A percentile compares a stretch with the other conserved stretches of the same genome.
These are phyloP conservation scores for Eira barbara DNA, from an alignment of 2,113 vertebrate species.

Conservation along the genomic window DNA sequence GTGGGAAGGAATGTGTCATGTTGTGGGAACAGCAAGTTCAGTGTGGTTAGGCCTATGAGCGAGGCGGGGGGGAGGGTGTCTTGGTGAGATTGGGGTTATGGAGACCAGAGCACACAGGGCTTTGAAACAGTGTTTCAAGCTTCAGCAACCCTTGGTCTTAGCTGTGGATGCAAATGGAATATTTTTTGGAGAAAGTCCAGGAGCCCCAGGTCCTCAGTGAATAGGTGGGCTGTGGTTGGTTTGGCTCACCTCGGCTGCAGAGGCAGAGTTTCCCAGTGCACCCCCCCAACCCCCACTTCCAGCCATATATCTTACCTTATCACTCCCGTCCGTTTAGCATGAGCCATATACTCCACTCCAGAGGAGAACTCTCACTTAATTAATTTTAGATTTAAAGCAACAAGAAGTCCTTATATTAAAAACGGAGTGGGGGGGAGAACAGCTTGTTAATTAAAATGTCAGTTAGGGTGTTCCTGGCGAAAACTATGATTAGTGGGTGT, in stretches of 20 bases:
- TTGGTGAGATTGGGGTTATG: neutral
- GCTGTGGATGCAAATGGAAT: neutral
- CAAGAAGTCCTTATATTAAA: conserved; percentile 82
- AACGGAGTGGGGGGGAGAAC: conserved; percentile 71
- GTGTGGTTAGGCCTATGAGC: neutral
- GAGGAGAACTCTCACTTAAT: conserved; percentile 81
- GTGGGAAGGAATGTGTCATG: neutral
- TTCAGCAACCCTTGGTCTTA: neutral
- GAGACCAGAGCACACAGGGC: neutral
- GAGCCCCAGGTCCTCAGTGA: neutral
- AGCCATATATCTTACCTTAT: conserved; percentile 77
- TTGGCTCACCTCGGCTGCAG: neutral
- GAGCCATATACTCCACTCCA: conserved; percentile 74
- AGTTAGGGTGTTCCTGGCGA: conserved; percentile 78
- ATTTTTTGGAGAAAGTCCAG: conserved; percentile 43
- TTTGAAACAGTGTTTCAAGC: neutral
- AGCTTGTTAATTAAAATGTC: conserved; percentile 82
- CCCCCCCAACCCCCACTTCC: neutral
- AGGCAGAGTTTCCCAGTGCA: conserved; percentile 36
- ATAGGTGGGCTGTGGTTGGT: neutral
- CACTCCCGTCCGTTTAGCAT: conserved; percentile 75
- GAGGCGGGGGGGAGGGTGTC: fast-evolving
- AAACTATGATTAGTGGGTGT: conserved; percentile 80
- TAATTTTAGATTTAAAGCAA: conserved; percentile 84
- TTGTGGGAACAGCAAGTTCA: neutral